Evolutionary conservation across 2,113 vertebrate species (phyloP), one percentile per base, ranked within the genome.

Genomic region (Actenoides hombroni): DNA sequence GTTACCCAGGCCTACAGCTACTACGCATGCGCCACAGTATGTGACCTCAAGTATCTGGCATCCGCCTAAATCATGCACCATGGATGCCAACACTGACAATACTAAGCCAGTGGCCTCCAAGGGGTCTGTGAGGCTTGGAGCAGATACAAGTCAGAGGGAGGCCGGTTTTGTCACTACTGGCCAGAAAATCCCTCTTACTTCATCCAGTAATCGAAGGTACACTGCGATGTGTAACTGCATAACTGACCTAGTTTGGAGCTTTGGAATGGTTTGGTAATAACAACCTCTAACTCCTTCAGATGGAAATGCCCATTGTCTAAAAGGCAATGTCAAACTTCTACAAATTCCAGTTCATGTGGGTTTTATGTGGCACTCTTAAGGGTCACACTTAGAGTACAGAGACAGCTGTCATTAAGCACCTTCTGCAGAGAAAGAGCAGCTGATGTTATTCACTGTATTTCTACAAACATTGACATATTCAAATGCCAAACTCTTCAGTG

Each of bases 131-230:
- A 95, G 94, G 92, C 91, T 94, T 90, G 97, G 92, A 96, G 92
- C 40, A 17, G 76, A 91, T 94, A 51, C 97, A 94, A 95, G 95
- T 82, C 97, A 95, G 96, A 86, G 96, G 91, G 85, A 94, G 89
- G 96, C 87, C 29, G 18, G 70, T 91, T 95, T 54, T 54, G 14
- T 13, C 94, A 77, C 80, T 71, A 5, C 95, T 92, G 95, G 94
- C 90, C 97, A 96, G 86, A 96, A 84, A 96, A 42, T 76, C 97
- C 94, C 97, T 95, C 83, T 96, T 75, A n/a, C 95, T 95, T 93
- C 96, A 37, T 97, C 97, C 94, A 44, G 92, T 95, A 92, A 95
- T 53, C 96, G 14, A 94, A 98, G 97, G 97, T 97, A 97, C 95
- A 65, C 83, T 73, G 93, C 80, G 94, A 63, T 5, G 16, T 95